Base-by-base conservation (phyloP, 2,797 vertebrate species). In the Sebastes reedi region DNA sequence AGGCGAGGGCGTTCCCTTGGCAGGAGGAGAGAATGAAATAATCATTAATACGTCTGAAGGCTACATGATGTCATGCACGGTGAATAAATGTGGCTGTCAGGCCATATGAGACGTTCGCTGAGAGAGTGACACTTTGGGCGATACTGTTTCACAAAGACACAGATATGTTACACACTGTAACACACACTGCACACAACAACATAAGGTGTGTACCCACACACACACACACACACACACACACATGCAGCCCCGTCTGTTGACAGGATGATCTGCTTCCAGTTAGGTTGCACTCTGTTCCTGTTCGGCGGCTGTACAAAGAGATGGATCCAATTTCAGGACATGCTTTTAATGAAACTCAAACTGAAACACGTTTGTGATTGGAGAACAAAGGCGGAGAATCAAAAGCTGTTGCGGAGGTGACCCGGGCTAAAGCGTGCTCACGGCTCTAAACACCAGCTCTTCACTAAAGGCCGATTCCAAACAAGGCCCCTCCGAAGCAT, bases 321-420 rank as follows among this genome's bases (percentile, higher is more conserved):
- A 79, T 62, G 84, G 94, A 91, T 95, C 93, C 80, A 79, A 77
- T 95, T 95, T 94, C 92, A 91, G 86, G 93, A 95, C 91, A 88
- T 94, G 95, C 94, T 95, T 95, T 93, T 94, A 93, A 95, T 95
- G 94, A 93, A 95, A 94, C 90, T 93, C 93, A 92, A 95, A 95
- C 91, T 89, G 91, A 93, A 95, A 93, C 92, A 89, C 88, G 82
- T 93, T 93, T 92, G 82, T 88, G 88, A 94, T 90, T 89, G 91
- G 88, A 94, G 92, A 96, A 94, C 94, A 95, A 95, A 95, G 94
- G 52, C 27, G 1, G 29, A 39, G 80, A 91, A 89, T 90, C 85
- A 60, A 92, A 92, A 84, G 89, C 84, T 66, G 88, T 83, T 88
- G 81, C 81, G 74, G 89, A 86, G 87, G 89, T 91, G 90, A 94